Evolutionary conservation across 2,888 invertebrate species (phyloP).

Genomic region (Xylophagus ater): DNA sequence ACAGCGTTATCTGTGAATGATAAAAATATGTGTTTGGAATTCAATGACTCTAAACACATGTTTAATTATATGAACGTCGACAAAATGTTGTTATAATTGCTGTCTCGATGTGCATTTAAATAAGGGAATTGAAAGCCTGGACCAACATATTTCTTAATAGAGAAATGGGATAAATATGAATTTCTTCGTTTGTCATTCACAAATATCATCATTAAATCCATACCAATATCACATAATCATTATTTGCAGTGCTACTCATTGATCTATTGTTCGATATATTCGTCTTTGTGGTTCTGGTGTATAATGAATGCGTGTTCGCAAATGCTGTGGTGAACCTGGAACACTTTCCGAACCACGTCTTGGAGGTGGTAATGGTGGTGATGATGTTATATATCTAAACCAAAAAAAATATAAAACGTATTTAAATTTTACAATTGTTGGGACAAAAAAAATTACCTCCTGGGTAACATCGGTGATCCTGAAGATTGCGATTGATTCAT

Average conservation of each 20-base stretch:
- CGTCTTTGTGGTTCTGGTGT: conserved; percentile 49
- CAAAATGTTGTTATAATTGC: too few species aligned
- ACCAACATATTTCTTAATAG: too few species aligned
- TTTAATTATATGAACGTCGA: too few species aligned
- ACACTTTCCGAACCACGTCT: conserved; percentile 57
- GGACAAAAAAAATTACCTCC: conserved; percentile 38
- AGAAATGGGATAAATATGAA: too few species aligned
- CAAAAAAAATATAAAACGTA: conserved; percentile 40
- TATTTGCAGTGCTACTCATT: conserved; percentile 40
- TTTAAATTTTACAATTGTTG: conserved; percentile 13
- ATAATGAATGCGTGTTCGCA: conserved; percentile 50
- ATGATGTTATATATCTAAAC: conserved; percentile 41
- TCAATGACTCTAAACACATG: too few species aligned
- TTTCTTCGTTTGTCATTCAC: too few species aligned
- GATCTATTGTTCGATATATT: conserved; percentile 41
- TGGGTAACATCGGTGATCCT: conserved; percentile 44
- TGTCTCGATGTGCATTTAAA: too few species aligned
- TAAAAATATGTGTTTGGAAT: too few species aligned
- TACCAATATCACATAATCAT: conserved; percentile 42
- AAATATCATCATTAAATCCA: conserved; percentile 34
- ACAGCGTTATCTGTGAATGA: too few species aligned
- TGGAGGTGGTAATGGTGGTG: conserved; percentile 39
- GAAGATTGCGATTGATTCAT: conserved; percentile 34
- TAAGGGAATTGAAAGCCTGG: too few species aligned
- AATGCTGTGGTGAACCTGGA: conserved; percentile 57